Base-by-base conservation (phyloP, 1,140 invertebrate species). In the Triops longicaudatus region DNA sequence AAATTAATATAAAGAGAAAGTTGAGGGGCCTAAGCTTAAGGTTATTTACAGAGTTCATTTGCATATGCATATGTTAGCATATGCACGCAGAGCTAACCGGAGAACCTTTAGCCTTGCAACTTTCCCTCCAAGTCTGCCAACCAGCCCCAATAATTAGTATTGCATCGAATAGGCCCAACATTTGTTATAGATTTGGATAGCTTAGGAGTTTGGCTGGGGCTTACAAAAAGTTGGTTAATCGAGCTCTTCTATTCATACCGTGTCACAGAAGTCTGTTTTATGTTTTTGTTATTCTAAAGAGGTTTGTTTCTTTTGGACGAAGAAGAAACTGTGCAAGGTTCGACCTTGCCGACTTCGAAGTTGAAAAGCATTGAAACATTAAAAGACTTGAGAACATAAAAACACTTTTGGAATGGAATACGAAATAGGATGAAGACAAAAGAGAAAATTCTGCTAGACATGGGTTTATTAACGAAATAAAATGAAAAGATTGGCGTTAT, bases 1-100 rank as follows among this genome's bases (percentile, higher is more conserved):
- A 63, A 63, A 63, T 63, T 63, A 63, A 63, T 63, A 63, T 63
- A 6, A 63, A 63, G 50, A 63, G 50, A 63, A 63, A 63, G 50
- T 63, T 63, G 14, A 6, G 22, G 50, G 50, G 50, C 50, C 14
- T 63, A 63, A 22, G 50, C 50, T 63, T 63, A 63, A 63, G 50
- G 14, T 63, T 63, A 17, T 37, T 63, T 63, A 63, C 22, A 10
- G 50, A 22, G 22, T 22, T 63, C 50, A 22, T 63, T 63, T 63
- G 50, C 50, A 63, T 63, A 63, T 63, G 22, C 31, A 37, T 37
- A 37, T 7, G 31, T 37, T 63, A 6, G 50, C 50, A 63, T 63
- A 22, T 22, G 14, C 14, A 63, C 14, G 22, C 22, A 22, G 22
- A 63, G 50, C 22, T 12, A 37, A 7, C 31, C 31, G 31, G 31